A percentile compares a stretch with the other conserved stretches of the same genome.
Evolutionary conservation across 2,888 invertebrate genomes (phyloP).

Genomic region (Chalcis sispes): DNA sequence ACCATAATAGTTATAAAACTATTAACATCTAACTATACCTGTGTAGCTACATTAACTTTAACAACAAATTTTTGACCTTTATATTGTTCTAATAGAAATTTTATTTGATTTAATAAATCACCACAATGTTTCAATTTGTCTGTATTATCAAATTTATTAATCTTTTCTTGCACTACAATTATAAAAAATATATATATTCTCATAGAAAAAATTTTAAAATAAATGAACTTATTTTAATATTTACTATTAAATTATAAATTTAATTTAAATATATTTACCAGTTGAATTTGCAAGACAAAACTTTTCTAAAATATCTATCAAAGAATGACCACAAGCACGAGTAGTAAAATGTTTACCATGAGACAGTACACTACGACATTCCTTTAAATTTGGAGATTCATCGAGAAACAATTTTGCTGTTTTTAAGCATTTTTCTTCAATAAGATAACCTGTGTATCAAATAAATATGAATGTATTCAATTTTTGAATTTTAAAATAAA

Average conservation of each 20-base stretch:
- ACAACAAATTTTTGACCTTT: not conserved
- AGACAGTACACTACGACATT: conserved; percentile 58
- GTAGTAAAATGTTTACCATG: conserved; percentile 59
- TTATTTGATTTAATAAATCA: conserved; percentile 39
- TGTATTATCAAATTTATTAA: conserved; percentile 15
- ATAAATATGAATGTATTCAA: not conserved
- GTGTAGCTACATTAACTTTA: not conserved
- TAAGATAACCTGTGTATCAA: conserved; percentile 43
- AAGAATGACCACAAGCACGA: conserved; percentile 40
- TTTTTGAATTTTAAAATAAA: not conserved
- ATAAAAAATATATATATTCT: conserved; percentile 11
- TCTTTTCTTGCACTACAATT: conserved; percentile 44
- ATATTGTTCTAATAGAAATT: conserved; percentile 44
- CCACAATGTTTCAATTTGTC: conserved; percentile 37
- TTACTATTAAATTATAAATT: conserved; percentile 1
- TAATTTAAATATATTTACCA: conserved; percentile 40
- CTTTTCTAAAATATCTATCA: conserved; percentile 49
- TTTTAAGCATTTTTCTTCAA: conserved; percentile 45
- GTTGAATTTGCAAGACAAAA: conserved; percentile 44
- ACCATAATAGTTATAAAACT: not conserved
- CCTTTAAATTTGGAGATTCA: conserved; percentile 59
- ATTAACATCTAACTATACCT: conserved; percentile 25
- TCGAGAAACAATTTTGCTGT: conserved; percentile 57
- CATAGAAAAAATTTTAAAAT: too few species aligned
- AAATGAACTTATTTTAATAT: not conserved